These are phyloP conservation scores for Calephelis perditalis DNA, from an alignment of 2,888 invertebrate species.

Conservation along the genomic window DNA sequence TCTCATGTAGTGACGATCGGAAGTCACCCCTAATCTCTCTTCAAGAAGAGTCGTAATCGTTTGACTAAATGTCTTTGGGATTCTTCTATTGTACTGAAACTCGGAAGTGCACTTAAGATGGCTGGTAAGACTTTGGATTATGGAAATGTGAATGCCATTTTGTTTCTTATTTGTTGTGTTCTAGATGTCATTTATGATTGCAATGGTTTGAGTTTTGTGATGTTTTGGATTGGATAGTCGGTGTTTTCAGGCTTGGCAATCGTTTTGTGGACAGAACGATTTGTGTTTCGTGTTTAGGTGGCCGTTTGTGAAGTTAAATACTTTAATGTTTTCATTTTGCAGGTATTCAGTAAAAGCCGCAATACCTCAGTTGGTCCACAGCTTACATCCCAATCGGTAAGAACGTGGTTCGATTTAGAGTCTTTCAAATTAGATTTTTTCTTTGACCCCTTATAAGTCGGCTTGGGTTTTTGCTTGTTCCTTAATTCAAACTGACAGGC, in stretches of 20 bases:
- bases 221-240: constrained; percentile 6
- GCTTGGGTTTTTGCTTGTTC: constrained; percentile 6
- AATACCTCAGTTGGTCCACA: constrained; percentile 10
- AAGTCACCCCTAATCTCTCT: constrained; percentile 38
- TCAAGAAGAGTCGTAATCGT: constrained; percentile 44
- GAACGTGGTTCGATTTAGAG: constrained; percentile 5
- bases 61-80: constrained; percentile 27
- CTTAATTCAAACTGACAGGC: not conserved
- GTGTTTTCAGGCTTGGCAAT: constrained; percentile 14
- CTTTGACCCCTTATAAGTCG: constrained; percentile 20
- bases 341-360: constrained; percentile 9
- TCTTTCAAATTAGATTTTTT: constrained; percentile 16
- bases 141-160: constrained; percentile 10
- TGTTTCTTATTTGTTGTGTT: constrained; percentile 5
- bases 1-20: constrained; percentile 34
- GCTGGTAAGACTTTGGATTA: constrained; percentile 10
- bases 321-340: constrained; percentile 7
- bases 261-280: constrained; percentile 20
- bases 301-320: constrained; percentile 4
- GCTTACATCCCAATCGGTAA: constrained; percentile 5
- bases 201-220: constrained; percentile 10
- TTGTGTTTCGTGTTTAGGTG: constrained; percentile 16
- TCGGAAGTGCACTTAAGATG: constrained; percentile 8
- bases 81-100: constrained; percentile 12
- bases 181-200: constrained; percentile 18